A percentile compares a stretch with the other conserved stretches of the same genome.
Conservation (phyloP, 23 tunicate species). For the Styela clava region DNA sequence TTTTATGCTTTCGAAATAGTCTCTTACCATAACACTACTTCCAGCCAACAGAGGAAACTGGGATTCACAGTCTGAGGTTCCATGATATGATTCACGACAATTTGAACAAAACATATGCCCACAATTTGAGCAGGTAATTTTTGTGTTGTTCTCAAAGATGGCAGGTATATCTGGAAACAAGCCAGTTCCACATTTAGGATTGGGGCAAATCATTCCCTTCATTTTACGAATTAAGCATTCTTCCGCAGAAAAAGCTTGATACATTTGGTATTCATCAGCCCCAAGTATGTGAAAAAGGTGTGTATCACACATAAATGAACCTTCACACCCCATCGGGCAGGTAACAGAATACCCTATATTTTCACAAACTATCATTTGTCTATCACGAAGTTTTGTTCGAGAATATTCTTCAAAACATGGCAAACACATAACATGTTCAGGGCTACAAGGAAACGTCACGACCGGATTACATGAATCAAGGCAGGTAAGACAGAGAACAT, state of each 20-base stretch:
- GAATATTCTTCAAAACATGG: constrained; percentile 13
- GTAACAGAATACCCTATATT: constrained; percentile 5
- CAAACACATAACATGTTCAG: constrained; percentile 22
- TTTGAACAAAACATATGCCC: constrained; percentile 1
- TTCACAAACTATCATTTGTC: background rate
- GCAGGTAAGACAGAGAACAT: constrained; percentile 15
- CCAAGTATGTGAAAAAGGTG: constrained; percentile 28
- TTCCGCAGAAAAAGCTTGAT: constrained; percentile 24
- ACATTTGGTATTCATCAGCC: constrained; percentile 12
- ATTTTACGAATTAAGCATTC: constrained; percentile 8
- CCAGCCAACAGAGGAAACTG: background rate
- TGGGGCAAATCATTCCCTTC: constrained; percentile 25
- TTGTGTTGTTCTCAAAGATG: background rate
- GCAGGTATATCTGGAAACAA: background rate
- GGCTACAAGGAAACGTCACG: constrained; percentile 16
- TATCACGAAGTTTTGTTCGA: constrained; percentile 5
- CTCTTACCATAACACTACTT: background rate
- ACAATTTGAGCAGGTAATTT: constrained; percentile 5
- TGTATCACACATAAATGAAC: background rate
- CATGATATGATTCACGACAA: constrained; percentile 18
- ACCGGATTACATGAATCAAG: background rate
- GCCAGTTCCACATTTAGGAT: constrained; percentile 21
- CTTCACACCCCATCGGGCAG: constrained; percentile 15
- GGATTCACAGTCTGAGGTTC: background rate
- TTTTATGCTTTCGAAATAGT: constrained; percentile 1